A percentile compares a stretch with the other conserved stretches of the same genome.
Conservation (phyloP, 2,888 invertebrate species). For the Heliconius aoede region DNA sequence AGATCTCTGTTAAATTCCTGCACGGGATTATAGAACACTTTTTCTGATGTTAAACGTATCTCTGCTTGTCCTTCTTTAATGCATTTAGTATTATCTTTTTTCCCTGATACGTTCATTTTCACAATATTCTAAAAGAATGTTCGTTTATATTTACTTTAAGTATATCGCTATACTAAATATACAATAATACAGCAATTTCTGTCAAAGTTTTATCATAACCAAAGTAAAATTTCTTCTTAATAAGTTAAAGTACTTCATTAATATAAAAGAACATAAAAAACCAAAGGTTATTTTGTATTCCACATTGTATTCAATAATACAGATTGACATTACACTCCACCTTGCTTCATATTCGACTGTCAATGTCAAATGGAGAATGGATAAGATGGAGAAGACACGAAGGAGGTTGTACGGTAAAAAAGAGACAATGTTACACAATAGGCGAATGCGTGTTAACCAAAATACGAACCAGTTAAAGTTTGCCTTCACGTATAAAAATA, state of each 20-base stretch:
- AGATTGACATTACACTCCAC: slow-evolving; percentile 2
- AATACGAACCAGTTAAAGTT: too few relatives aligned
- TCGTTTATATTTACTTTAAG: not conserved
- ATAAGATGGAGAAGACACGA: too few relatives aligned
- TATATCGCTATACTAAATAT: not conserved
- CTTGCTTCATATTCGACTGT: not conserved
- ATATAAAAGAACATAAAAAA: slow-evolving; percentile 1
- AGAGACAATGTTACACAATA: too few relatives aligned
- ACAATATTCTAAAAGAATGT: slow-evolving; percentile 47
- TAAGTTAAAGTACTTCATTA: slow-evolving; percentile 40
- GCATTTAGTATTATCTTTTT: slow-evolving; percentile 55
- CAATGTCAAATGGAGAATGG: slow-evolving; percentile 21
- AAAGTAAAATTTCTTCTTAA: slow-evolving; percentile 31
- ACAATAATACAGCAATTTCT: not conserved
- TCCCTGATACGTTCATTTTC: slow-evolving; percentile 61
- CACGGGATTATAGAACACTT: slow-evolving; percentile 99
- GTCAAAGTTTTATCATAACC: slow-evolving; percentile 28
- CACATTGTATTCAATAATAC: slow-evolving; percentile 18
- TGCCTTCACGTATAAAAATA: too few relatives aligned
- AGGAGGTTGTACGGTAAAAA: too few relatives aligned
- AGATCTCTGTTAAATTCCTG: slow-evolving; percentile 99
- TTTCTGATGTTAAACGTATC: slow-evolving; percentile 86
- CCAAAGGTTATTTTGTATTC: not conserved
- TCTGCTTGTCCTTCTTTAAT: slow-evolving; percentile 91
- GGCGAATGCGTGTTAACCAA: too few relatives aligned